Evolutionary conservation across 2,797 vertebrate species (phyloP), one percentile per base, ranked within the genome.

Genomic region (Rhinogobio ventralis): DNA sequence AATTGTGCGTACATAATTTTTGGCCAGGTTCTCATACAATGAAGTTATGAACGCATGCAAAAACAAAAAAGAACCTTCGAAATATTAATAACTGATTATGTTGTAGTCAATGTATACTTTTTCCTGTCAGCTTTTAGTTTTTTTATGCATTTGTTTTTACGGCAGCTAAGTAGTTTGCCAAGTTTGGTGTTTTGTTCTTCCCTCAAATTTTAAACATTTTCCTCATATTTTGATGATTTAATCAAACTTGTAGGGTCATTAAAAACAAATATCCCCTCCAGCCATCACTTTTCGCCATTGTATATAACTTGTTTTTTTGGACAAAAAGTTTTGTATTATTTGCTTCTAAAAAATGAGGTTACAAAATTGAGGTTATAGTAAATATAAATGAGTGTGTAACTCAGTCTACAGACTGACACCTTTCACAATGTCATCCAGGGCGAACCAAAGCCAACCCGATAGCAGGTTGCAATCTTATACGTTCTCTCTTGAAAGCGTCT

Each of bases 401-500:
- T 73, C 80, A 90, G 83, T 85, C 90, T 69, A 90, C 90, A 89
- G 92, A 92, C 45, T 86, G 92, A 94, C 94, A 95, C 93, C 93
- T 93, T 91, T 90, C 86, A 89, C 85, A 90, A 87, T 89, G 91
- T 89, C 81, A 80, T 91, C 91, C 84, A 89, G 86, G 91, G 81
- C 89, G 92, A 93, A 87, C 90, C 90, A 90, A 87, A 90, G 83
- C 90, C 86, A 90, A 94, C 91, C 90, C 91, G 92, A 94, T 95
- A 93, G 92, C 88, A 88, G 87, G 75, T 85, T 94, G 95, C 91
- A 94, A 95, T 93, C 90, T 91, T 92, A 95, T 93, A 92, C 89
- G 53, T 79, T 87, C 89, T 90, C 85, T 90, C 89, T 91, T 92
- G 67, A 87, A 78, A 88, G 90, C 39, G 82, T n/a, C n/a, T n/a